phyloP scores from a whole-genome alignment of 2,888 invertebrate species.

The Polyommatus icarus region DNA sequence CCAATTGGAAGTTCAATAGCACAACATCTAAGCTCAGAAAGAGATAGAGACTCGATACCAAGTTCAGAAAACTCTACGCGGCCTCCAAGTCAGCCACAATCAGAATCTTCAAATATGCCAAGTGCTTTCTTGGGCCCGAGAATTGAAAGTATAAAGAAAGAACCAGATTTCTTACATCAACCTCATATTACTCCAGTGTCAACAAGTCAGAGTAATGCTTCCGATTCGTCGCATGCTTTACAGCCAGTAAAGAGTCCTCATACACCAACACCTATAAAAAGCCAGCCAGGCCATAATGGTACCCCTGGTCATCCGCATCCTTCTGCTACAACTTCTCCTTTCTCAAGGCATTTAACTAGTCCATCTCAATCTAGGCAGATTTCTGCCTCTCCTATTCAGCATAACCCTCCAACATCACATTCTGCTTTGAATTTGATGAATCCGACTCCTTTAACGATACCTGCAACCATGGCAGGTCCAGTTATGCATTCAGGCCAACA shows the following conservation, averaged over 20 bases:
- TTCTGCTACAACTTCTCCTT: slow-evolving; percentile 74
- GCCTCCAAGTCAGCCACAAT: slow-evolving; percentile 73
- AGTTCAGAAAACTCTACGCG: slow-evolving; percentile 73
- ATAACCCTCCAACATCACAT: slow-evolving; percentile 76
- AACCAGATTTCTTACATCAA: slow-evolving; percentile 82
- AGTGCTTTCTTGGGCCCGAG: slow-evolving; percentile 83
- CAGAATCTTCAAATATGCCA: slow-evolving; percentile 71
- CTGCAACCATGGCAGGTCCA: slow-evolving; percentile 83
- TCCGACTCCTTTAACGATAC: slow-evolving; percentile 80
- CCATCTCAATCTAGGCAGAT: slow-evolving; percentile 74
- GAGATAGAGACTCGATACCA: slow-evolving; percentile 73
- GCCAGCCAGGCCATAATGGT: slow-evolving; percentile 69
- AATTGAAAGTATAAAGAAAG: slow-evolving; percentile 87
- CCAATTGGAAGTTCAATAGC: slow-evolving; percentile 79
- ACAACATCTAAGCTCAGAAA: slow-evolving; percentile 72
- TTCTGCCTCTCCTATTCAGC: slow-evolving; percentile 74
- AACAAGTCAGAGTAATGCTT: slow-evolving; percentile 66
- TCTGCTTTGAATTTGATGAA: slow-evolving; percentile 83
- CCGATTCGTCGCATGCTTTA: slow-evolving; percentile 71
- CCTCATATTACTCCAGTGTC: slow-evolving; percentile 77
- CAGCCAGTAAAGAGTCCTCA: slow-evolving; percentile 81
- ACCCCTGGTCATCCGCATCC: slow-evolving; percentile 66
- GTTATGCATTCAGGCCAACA: slow-evolving; percentile 88
- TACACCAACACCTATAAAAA: slow-evolving; percentile 77
- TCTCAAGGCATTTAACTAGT: slow-evolving; percentile 72